Evolutionary conservation across 2,888 invertebrate species (phyloP).

Genomic region (Caradrina kadenii): DNA sequence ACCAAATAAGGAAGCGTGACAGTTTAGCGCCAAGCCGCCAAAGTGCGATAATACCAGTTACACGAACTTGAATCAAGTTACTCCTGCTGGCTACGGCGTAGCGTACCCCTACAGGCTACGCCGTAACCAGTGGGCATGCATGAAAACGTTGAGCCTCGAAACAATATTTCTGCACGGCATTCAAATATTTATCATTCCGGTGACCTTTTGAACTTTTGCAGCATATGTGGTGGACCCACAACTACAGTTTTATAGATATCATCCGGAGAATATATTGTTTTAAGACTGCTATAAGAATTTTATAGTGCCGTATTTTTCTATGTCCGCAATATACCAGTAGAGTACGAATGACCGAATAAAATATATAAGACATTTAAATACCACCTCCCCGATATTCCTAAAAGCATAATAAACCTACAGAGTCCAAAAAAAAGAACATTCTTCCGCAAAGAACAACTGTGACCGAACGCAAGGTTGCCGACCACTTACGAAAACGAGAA

Average conservation of each 20-base stretch:
- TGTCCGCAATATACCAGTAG: not conserved
- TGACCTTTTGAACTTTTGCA: conserved; percentile 11
- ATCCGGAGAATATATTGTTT: conserved; percentile 24
- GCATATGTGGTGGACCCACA: conserved; percentile 19
- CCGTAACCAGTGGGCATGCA: not conserved
- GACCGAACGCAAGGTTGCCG: conserved; percentile 29
- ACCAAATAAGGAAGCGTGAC: conserved; percentile 19
- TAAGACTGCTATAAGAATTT: conserved; percentile 36
- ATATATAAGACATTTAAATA: conserved; percentile 28
- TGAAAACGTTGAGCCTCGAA: not conserved
- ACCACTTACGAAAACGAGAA: conserved; percentile 54
- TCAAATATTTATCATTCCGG: conserved; percentile 34
- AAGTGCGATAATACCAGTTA: conserved; percentile 40
- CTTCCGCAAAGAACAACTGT: conserved; percentile 38
- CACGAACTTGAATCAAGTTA: conserved; percentile 28
- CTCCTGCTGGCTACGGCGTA: too few species aligned
- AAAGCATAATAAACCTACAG: conserved; percentile 2
- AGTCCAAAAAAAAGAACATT: conserved; percentile 24
- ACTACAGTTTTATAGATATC: conserved; percentile 29
- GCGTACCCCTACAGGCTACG: not conserved
- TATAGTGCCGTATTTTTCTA: conserved; percentile 29
- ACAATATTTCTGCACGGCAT: conserved; percentile 31
- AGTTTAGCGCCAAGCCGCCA: too few species aligned
- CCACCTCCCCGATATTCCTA: conserved; percentile 9
- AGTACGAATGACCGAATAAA: conserved; percentile 9